Conservation (phyloP, 2,888 invertebrate genomes). For the Limnephilus auricula region DNA sequence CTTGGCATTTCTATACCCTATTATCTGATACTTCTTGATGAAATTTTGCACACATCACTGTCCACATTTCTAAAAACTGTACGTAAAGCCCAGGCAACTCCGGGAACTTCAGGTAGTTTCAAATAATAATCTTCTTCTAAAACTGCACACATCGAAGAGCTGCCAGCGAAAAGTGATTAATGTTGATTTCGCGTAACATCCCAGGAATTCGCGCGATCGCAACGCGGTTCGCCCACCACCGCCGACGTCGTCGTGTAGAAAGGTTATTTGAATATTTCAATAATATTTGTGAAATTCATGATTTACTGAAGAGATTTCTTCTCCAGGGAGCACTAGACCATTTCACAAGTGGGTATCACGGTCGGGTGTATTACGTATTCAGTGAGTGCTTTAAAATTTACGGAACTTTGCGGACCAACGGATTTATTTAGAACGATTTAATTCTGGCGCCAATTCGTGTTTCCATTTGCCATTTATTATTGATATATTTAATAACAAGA, state of each 20-base stretch:
- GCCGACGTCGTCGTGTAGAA: neutral
- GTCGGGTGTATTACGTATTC: conserved; percentile 30
- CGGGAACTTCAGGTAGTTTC: too few species aligned
- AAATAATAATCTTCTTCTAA: neutral
- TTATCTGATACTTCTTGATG: too few species aligned
- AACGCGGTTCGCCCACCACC: neutral
- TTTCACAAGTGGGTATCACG: conserved; percentile 22
- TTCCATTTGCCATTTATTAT: neutral
- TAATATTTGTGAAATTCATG: conserved; percentile 28
- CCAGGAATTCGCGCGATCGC: neutral
- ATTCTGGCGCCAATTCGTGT: neutral
- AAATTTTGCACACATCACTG: too few species aligned
- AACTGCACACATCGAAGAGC: neutral
- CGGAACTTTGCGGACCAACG: conserved; percentile 10
- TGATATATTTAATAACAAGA: neutral
- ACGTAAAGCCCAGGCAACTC: too few species aligned
- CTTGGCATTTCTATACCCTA: too few species aligned
- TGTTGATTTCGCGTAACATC: neutral
- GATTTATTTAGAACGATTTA: conserved; percentile 27
- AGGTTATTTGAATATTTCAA: conserved; percentile 27
- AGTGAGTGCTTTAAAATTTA: conserved; percentile 36
- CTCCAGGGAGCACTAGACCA: conserved; percentile 3
- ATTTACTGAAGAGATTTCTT: conserved; percentile 29
- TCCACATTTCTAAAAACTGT: too few species aligned
- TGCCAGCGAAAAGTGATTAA: neutral